phyloP scores from a whole-genome alignment of 1,140 invertebrate genomes.

The Bombus confusus region DNA sequence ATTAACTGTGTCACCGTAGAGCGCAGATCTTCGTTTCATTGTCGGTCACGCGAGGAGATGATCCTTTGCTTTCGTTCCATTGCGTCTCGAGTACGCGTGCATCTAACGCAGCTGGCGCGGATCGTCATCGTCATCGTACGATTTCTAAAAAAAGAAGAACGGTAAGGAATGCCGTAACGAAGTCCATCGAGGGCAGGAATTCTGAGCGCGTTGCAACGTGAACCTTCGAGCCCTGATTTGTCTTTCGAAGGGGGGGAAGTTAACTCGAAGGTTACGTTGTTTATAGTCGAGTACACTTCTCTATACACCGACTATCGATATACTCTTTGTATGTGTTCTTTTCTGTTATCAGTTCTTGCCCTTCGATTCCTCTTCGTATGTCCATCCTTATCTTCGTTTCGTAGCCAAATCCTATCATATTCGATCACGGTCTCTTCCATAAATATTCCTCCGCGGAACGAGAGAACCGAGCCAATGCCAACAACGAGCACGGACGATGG shows the following conservation, averaged over 20 bases:
- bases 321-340: not conserved
- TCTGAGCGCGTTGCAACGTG: not conserved
- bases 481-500: not conserved
- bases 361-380: slow-evolving; percentile 31
- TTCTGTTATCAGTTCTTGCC: not conserved
- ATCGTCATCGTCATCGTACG: slow-evolving; percentile 16
- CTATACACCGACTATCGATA: not conserved
- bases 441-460: not conserved
- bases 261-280: slow-evolving; percentile 24
- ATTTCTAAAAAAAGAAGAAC: not conserved
- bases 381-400: slow-evolving; percentile 1
- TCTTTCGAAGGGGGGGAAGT: slow-evolving; percentile 48
- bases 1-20: not conserved
- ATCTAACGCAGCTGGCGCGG: slow-evolving; percentile 20
- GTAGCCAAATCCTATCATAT: not conserved
- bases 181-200: slow-evolving; percentile 36
- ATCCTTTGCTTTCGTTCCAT: slow-evolving; percentile 7
- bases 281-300: not conserved
- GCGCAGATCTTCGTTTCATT: slow-evolving; percentile 24
- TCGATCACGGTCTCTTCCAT: not conserved
- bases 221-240: slow-evolving; percentile 33
- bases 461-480: not conserved
- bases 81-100: not conserved
- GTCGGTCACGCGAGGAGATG: slow-evolving; percentile 15
- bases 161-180: slow-evolving; percentile 17